phyloP scores from a whole-genome alignment of 2,888 invertebrate genomes.

The Drosophila mulleri region DNA sequence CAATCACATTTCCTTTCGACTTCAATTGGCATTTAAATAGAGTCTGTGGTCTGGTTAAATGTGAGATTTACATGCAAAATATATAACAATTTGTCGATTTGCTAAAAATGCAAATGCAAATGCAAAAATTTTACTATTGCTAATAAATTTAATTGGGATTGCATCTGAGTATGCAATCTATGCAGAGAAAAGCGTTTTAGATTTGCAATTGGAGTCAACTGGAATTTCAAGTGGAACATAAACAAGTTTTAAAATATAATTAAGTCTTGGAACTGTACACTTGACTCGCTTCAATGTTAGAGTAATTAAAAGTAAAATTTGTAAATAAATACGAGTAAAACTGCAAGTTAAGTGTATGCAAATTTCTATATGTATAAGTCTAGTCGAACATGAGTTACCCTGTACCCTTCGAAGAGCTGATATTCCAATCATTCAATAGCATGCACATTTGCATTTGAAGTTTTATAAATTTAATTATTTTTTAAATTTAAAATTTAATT shows the following conservation, averaged over 20 bases:
- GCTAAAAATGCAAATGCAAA: background rate
- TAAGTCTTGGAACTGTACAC: background rate
- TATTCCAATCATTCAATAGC: too few relatives aligned
- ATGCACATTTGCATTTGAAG: too few relatives aligned
- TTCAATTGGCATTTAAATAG: background rate
- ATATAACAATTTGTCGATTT: slow-evolving; percentile 1
- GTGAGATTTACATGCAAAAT: background rate
- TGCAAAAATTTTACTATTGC: background rate
- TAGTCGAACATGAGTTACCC: too few relatives aligned
- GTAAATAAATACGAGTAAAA: too few relatives aligned
- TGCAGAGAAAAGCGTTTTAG: background rate
- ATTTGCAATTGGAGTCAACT: background rate
- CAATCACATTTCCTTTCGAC: background rate
- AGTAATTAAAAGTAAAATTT: too few relatives aligned
- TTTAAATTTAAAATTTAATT: too few relatives aligned
- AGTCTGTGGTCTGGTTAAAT: background rate
- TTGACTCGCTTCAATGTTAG: too few relatives aligned
- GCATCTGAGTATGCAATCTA: background rate
- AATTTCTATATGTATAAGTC: too few relatives aligned
- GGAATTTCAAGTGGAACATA: background rate
- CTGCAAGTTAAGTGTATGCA: too few relatives aligned
- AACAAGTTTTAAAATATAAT: background rate
- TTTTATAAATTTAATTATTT: too few relatives aligned
- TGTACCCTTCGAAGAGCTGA: too few relatives aligned
- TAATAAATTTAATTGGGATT: background rate